These are phyloP conservation scores for Zapus hudsonius DNA, from an alignment of 2,113 vertebrate species.

Conservation along the genomic window DNA sequence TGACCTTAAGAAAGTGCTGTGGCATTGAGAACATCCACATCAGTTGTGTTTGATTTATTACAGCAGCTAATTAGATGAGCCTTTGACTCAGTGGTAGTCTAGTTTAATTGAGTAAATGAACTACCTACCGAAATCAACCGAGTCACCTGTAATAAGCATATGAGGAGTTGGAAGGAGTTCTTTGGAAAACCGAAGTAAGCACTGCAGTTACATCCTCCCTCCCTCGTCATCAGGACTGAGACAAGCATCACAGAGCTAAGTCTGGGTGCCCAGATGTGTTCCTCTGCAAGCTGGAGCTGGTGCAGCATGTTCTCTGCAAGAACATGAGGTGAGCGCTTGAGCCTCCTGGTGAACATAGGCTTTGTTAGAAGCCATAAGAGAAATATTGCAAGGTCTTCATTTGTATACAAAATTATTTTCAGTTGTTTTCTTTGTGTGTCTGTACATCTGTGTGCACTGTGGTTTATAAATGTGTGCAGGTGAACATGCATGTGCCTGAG, in stretches of 20 bases:
- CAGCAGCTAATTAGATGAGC: conserved; percentile 64
- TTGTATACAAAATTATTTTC: conserved; percentile 17
- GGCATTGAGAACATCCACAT: conserved; percentile 60
- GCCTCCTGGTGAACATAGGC: neutral
- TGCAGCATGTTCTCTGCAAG: neutral
- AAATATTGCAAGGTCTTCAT: neutral
- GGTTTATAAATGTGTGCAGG: no score
- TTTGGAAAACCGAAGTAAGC: conserved; percentile 43
- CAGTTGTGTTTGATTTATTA: conserved; percentile 74
- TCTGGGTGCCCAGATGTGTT: neutral
- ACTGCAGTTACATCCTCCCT: neutral
- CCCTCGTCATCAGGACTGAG: neutral
- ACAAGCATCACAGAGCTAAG: neutral
- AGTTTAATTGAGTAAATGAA: conserved; percentile 68
- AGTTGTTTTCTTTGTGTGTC: no score
- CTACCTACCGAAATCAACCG: conserved; percentile 45
- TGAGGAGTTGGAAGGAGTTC: conserved; percentile 2
- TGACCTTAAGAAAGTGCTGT: conserved; percentile 74
- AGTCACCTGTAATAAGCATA: neutral
- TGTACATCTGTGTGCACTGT: no score
- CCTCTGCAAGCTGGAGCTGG: neutral
- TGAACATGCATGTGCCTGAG: no score
- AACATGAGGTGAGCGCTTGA: neutral
- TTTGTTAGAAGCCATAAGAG: conserved; percentile 39
- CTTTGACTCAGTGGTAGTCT: conserved; percentile 63